These are phyloP conservation scores for Chinchilla lanigera DNA, from an alignment of 2,113 vertebrate species.

Conservation along the genomic window DNA sequence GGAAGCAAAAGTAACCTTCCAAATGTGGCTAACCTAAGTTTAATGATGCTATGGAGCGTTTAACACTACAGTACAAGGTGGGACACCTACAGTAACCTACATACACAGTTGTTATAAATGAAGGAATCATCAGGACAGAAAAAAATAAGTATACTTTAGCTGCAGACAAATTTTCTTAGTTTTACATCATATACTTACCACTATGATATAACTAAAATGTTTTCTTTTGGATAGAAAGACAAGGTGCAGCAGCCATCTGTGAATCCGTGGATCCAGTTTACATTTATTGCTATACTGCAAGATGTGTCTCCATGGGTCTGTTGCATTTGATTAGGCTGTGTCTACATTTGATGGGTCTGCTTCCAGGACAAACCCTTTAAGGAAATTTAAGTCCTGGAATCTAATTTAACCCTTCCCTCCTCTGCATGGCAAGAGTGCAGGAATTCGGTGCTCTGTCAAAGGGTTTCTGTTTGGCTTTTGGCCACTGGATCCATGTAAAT, in stretches of 20 bases:
- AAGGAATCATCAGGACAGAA: background rate
- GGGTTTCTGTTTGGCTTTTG: background rate
- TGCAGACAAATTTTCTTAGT: background rate
- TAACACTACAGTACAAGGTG: background rate
- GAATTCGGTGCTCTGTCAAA: background rate
- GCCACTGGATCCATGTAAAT: background rate
- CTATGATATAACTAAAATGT: background rate
- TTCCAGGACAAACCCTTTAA: background rate
- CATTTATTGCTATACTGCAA: background rate
- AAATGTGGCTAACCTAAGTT: background rate
- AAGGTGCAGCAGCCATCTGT: background rate
- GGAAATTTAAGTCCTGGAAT: background rate
- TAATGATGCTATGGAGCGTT: background rate
- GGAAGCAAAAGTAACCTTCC: background rate
- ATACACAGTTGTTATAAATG: background rate
- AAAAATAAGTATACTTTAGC: background rate
- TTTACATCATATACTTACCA: background rate
- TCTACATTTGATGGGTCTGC: background rate
- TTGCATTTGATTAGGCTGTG: background rate
- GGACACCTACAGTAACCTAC: background rate
- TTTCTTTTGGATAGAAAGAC: background rate
- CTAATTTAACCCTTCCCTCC: background rate
- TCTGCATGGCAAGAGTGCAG: background rate
- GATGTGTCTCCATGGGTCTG: background rate
- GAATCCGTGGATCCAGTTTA: background rate